Evolutionary conservation across 2,113 vertebrate genomes (phyloP).

Genomic region (Macquaria ambigua): DNA sequence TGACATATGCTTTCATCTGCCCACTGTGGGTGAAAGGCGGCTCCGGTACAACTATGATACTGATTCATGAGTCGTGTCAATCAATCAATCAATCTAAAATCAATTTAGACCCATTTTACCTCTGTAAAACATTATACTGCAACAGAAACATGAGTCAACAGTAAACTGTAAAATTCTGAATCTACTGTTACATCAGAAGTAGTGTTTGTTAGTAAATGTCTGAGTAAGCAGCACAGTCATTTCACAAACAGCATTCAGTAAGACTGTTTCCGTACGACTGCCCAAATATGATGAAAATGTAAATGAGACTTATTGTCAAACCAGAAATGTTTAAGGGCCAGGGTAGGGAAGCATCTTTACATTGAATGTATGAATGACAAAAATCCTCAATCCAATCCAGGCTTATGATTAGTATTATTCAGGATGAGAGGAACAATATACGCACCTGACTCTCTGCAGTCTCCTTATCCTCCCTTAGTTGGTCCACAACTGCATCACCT

Average conservation of each 20-base stretch:
- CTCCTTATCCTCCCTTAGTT: slow-evolving; percentile 88
- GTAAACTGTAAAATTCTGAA: slow-evolving; percentile 13
- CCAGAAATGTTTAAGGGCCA: neutral
- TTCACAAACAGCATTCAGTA: slow-evolving; percentile 52
- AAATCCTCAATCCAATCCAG: neutral
- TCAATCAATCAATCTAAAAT: too few species aligned
- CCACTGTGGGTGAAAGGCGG: neutral
- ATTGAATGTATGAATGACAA: slow-evolving; percentile 34
- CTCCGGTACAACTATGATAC: neutral
- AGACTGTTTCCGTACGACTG: slow-evolving; percentile 49
- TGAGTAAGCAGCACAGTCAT: slow-evolving; percentile 43
- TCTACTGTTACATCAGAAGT: slow-evolving; percentile 16
- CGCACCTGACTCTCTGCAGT: slow-evolving; percentile 91
- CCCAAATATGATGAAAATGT: neutral
- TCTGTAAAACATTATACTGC: slow-evolving; percentile 70
- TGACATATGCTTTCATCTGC: neutral
- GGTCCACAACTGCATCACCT: slow-evolving; percentile 87
- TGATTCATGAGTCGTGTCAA: neutral
- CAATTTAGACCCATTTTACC: slow-evolving; percentile 20
- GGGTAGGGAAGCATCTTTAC: slow-evolving; percentile 44
- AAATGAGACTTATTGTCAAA: neutral
- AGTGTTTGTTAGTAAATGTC: slow-evolving; percentile 12
- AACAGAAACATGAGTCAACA: slow-evolving; percentile 16
- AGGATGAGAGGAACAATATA: neutral
- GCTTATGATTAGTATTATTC: neutral